Base-by-base conservation (phyloP, 1,140 invertebrate genomes). In the Heliothis subflexa region DNA sequence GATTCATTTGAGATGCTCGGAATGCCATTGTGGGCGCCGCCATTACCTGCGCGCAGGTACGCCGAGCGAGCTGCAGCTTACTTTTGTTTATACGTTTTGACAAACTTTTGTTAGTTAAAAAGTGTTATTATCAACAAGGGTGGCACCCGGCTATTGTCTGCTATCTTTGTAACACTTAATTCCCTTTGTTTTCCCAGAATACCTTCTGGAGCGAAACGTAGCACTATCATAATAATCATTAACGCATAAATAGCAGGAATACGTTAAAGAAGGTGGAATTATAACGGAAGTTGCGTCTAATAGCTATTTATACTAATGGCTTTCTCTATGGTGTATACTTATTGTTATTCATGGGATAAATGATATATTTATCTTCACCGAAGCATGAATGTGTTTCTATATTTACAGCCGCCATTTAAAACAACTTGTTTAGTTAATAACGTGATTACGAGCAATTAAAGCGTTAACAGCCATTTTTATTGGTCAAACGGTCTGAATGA, bases 1-100 rank as follows among this genome's bases (percentile, higher is more conserved):
- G 89, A 92, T 91, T 93, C 88, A 93, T 93, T 91, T 92, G 85
- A 87, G 87, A 91, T 91, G 90, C 81, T 85, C 85, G 91, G 92
- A 92, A 93, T 93, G 91, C 89, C 87, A 92, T 93, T 92, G 92
- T 92, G 80, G 81, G 80, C 79, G 87, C 82, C 85, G 83, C 74
- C 81, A 80, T 80, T 93, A 91, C 91, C 91, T 92, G 89, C 81
- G 78, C 70, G 77, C 73, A 73, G 59, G 78, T 75, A 75, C 57
- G 81, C 71, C 89, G 14, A 9, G 14, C 57, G 81, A 76, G 72
- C 73, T 66, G 50, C 33, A 54, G 66, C 21, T 78, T 79, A 80
- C 79, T 84, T 86, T 83, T 92, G 90, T 90, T 91, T 91, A 88
- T 90, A 86, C 87, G 79, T 88, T 89, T 88, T 92, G 90, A 93